A percentile compares a stretch with the other conserved stretches of the same genome.
These are phyloP conservation scores for Dryocosmus kuriphilus DNA, from an alignment of 2,888 invertebrate species.

Conservation along the genomic window DNA sequence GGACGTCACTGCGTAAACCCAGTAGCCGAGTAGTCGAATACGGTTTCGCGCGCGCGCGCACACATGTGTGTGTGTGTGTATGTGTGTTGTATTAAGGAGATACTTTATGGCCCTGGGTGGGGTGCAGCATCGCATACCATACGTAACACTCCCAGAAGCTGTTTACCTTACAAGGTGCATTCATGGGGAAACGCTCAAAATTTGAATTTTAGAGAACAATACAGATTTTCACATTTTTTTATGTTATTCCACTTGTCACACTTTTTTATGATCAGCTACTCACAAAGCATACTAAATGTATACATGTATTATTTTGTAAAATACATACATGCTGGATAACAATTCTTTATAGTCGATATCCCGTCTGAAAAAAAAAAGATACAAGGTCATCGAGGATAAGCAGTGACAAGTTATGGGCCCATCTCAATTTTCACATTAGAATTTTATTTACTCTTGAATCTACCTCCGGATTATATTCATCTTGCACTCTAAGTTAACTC, in stretches of 20 bases:
- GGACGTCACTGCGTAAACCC: slow-evolving; percentile 32
- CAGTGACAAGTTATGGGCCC: too few relatives aligned
- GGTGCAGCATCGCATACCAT: slow-evolving; percentile 13
- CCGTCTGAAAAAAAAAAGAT: too few relatives aligned
- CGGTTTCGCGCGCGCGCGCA: slow-evolving; percentile 9
- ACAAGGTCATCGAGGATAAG: too few relatives aligned
- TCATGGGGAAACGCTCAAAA: not conserved
- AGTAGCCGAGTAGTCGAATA: slow-evolving; percentile 37
- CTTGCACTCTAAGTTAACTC: not conserved
- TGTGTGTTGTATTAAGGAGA: slow-evolving; percentile 35
- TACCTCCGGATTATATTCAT: not conserved
- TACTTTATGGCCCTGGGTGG: slow-evolving; percentile 4
- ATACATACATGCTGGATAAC: not conserved
- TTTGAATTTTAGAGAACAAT: not conserved
- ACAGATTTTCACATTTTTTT: not conserved
- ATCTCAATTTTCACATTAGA: too few relatives aligned
- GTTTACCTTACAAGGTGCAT: not conserved
- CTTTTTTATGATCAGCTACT: not conserved
- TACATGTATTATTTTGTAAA: not conserved
- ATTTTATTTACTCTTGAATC: too few relatives aligned
- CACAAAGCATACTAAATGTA: slow-evolving; percentile 1
- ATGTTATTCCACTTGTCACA: not conserved
- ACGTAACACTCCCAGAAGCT: slow-evolving; percentile 6
- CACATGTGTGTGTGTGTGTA: too few relatives aligned
- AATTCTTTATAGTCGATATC: not conserved